Evolutionary conservation across 2,113 vertebrate species (phyloP).

Genomic region (Pseudonaja textilis): DNA sequence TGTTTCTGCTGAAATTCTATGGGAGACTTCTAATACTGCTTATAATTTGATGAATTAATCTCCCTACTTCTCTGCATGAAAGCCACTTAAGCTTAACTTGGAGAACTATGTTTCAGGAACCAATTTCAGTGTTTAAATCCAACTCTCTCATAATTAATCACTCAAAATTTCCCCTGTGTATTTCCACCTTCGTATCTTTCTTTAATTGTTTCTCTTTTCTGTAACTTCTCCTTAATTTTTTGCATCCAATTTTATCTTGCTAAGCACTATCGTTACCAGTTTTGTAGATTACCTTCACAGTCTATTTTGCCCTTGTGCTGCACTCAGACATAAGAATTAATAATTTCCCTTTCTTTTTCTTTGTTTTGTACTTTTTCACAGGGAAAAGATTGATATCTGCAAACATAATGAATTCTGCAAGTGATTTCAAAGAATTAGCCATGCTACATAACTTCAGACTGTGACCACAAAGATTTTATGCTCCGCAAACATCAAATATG

Average conservation of each 20-base stretch:
- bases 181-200: not conserved
- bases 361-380: not conserved
- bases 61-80: not conserved
- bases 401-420: slow-evolving; percentile 36
- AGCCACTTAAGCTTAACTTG: not conserved
- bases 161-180: not conserved
- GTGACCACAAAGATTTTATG: slow-evolving; percentile 40
- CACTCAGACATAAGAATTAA: slow-evolving; percentile 5
- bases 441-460: slow-evolving; percentile 1
- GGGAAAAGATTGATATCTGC: slow-evolving; percentile 23
- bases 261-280: not conserved
- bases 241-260: not conserved
- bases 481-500: slow-evolving; percentile 42
- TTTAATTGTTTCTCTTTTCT: not conserved
- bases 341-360: not conserved
- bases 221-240: slow-evolving; percentile 13
- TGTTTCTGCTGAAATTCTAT: not conserved
- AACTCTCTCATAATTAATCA: not conserved
- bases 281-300: not conserved
- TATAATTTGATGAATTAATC: not conserved
- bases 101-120: not conserved
- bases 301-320: not conserved
- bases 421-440: slow-evolving; percentile 19
- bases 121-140: not conserved
- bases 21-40: not conserved